phyloP scores from a whole-genome alignment of 1,140 invertebrate genomes.

The Apocrypta bakeri region DNA sequence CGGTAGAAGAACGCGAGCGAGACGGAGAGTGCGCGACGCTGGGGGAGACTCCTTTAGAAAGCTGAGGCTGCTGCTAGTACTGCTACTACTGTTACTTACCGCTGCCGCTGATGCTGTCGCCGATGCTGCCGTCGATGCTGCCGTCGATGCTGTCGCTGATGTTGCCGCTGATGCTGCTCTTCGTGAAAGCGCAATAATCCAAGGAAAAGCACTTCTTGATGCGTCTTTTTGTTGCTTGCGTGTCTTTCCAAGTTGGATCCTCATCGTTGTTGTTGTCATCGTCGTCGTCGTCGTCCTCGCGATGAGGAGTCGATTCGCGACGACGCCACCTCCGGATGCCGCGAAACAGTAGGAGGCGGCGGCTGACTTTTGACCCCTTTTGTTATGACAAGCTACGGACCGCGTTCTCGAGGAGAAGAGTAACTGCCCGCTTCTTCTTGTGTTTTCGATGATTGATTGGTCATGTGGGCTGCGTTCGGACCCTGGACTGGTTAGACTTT shows the following conservation, averaged over 20 bases:
- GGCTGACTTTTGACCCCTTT: conserved; percentile 31
- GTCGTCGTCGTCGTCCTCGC: neutral
- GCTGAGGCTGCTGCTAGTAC: neutral
- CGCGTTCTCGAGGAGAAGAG: neutral
- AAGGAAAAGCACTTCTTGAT: neutral
- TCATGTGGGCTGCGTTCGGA: conserved; percentile 11
- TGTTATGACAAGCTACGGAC: conserved; percentile 36
- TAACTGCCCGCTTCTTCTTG: neutral
- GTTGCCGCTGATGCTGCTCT: neutral
- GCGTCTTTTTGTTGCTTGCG: no score
- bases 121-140: neutral
- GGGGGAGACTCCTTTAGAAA: neutral
- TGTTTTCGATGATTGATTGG: neutral
- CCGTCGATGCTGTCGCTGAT: no score
- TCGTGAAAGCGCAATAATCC: no score
- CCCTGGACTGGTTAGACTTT: neutral
- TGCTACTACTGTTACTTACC: no score
- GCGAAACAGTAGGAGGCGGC: conserved; percentile 31
- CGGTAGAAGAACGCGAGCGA: neutral
- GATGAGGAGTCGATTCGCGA: neutral
- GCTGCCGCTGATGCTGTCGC: neutral
- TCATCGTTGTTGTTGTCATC: neutral
- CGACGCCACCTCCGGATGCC: conserved; percentile 3
- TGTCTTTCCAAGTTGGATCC: neutral
- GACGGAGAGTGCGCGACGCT: neutral